Evolutionary conservation across 2,888 invertebrate genomes (phyloP), one percentile per base, ranked within the genome.

Genomic region (Thera obeliscata): DNA sequence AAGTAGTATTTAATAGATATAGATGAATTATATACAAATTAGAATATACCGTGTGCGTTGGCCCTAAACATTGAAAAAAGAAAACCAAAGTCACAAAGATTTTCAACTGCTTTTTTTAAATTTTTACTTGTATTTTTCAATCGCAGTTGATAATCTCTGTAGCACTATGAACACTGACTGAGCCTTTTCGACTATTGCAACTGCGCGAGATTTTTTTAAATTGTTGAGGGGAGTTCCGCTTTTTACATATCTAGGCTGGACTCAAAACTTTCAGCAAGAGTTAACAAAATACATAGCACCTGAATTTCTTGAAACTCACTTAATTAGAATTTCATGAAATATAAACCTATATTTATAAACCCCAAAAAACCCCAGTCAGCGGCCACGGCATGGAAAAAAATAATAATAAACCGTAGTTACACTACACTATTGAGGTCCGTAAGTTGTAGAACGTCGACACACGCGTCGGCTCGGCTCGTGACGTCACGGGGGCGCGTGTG

Each of bases 391-490:
- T 72, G 75, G 77, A 75, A 36, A 72, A 76, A 57, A 71, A 71
- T 77, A 78, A 69, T 73, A 81, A 76, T 78, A 82, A 81, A 79
- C 77, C 73, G 63, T 68, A 63, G 67, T 85, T 87, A 89, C 87
- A 88, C 89, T 91, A 91, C 86, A 86, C 90, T 91, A 91, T 86
- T 92, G 92, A 92, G 93, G 93, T 91, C 92, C 91, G 91, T 87
- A 80, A 82, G 87, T 88, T 88, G 89, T 85, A 86, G 88, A 88
- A 93, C 93, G 93, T 85, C 93, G 93, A 93, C 93, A 93, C 93
- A 93, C 91, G 90, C 76, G 79, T 89, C 86, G 86, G 83, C 74
- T 79, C 79, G 81, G 72, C 69, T 61, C 58, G 71, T 59, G 65
- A 64, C 61, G 71, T 66, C 63, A 70, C 68, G 63, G 58, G 75